phyloP scores from a whole-genome alignment of 2,888 invertebrate genomes.

The Beris morrisii region DNA sequence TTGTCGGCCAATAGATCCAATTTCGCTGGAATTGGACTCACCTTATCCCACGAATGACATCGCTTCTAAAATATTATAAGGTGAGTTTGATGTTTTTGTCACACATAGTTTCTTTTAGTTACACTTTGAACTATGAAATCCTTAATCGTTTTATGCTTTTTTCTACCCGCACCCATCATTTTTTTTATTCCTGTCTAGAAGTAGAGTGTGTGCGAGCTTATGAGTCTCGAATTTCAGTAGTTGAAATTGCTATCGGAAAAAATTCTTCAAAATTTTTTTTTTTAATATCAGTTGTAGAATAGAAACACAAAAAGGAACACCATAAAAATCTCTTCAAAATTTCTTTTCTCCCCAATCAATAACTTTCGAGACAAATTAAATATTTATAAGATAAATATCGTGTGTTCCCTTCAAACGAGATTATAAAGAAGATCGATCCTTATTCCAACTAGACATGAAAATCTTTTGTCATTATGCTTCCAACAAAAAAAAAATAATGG shows the following conservation, averaged over 20 bases:
- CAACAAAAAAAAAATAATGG: too few relatives aligned
- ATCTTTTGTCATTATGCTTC: too few relatives aligned
- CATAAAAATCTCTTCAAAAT: too few relatives aligned
- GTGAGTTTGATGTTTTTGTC: constrained; percentile 30
- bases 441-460: too few relatives aligned
- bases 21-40: constrained; percentile 38
- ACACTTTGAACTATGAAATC: background rate
- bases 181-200: constrained; percentile 2
- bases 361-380: too few relatives aligned
- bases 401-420: too few relatives aligned
- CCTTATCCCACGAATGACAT: constrained; percentile 39
- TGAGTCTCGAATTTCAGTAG: background rate
- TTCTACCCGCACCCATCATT: background rate
- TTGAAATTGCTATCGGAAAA: background rate
- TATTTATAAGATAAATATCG: too few relatives aligned
- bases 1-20: constrained; percentile 37
- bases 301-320: too few relatives aligned
- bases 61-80: constrained; percentile 34
- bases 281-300: background rate
- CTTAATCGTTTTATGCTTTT: background rate
- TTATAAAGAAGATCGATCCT: too few relatives aligned
- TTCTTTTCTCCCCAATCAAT: too few relatives aligned
- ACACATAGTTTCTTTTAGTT: background rate
- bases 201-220: constrained; percentile 20
- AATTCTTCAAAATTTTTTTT: background rate